phyloP scores from a whole-genome alignment of 1,140 invertebrate genomes.

The Drosophila pectinifera region DNA sequence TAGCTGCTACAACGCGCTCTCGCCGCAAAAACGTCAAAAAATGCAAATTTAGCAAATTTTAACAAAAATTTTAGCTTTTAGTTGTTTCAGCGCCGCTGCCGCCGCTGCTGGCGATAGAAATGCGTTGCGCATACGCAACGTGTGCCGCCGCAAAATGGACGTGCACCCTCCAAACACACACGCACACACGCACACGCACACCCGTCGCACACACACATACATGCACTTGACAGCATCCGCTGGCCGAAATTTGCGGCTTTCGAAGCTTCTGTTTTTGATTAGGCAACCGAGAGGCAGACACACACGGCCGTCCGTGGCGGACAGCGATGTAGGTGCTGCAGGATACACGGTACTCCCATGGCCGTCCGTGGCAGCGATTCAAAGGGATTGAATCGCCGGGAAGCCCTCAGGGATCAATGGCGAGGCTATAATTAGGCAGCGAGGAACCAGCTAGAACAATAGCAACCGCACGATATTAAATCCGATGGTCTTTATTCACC shows the following conservation, averaged over 20 bases:
- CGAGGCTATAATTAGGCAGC: too few relatives aligned
- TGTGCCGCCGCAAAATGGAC: slow-evolving; percentile 58
- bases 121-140: slow-evolving; percentile 79
- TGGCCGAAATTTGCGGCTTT: slow-evolving; percentile 71
- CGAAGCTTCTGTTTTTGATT: slow-evolving; percentile 78
- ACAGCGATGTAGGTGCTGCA: neutral
- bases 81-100: slow-evolving; percentile 60
- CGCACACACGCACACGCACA: neutral
- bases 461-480: too few relatives aligned
- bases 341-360: neutral
- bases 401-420: too few relatives aligned
- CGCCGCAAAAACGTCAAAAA: slow-evolving; percentile 69
- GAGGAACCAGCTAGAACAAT: too few relatives aligned
- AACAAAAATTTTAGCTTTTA: slow-evolving; percentile 76
- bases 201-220: slow-evolving; percentile 4
- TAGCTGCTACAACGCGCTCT: slow-evolving; percentile 29
- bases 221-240: slow-evolving; percentile 30
- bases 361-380: neutral
- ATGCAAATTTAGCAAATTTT: slow-evolving; percentile 83
- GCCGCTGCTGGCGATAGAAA: slow-evolving; percentile 35
- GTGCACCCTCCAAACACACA: slow-evolving; percentile 15
- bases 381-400: neutral
- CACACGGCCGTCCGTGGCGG: slow-evolving; percentile 5
- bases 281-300: slow-evolving; percentile 54
- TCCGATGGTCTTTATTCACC: too few relatives aligned